Base-by-base conservation (phyloP, 2,888 invertebrate species). In the Pyrochroa serraticornis region DNA sequence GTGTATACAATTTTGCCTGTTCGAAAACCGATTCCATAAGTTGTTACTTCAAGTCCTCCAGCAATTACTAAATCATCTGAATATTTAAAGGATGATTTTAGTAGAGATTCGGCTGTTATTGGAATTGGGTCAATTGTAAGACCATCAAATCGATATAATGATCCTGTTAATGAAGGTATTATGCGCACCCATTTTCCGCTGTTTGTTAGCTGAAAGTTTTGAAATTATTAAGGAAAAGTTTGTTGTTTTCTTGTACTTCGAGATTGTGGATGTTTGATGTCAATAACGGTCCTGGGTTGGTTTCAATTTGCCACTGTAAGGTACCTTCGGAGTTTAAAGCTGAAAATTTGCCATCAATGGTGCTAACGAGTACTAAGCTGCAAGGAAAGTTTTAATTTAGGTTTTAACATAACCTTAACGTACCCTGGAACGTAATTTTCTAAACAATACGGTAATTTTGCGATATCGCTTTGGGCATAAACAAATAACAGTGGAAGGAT, bases 151-250 rank as follows among this genome's bases (percentile, higher is more conserved):
- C 93, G 92, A 81, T 95, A 98, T 44, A 98, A 83, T 2, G 90
- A 88, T 1, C 98, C 98, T 71, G 90, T 91, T 7, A 98, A 82
- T 0, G 97, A 95, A 1, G 97, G 98, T 71, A 98, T 95, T 74
- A 97, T 85, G 43, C 93, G 85, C 10, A 94, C 87, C 86, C 89
- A 90, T 76, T 93, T 90, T 1, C 93, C 95, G 74, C 91, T 89
- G 52, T 90, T 89, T 34, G 89, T 90, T 37, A 94, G 79, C 91
- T 92, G 73, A 41, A 80, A 75, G 61, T 67, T 22, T 22, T 22
- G 22, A 22, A 22, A 22, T 22, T 22, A 22, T 22, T 22, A 22
- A 22, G 5, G 22, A 22, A 56, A 63, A 62, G 3, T 14, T 41
- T 37, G 13, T 8, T 35, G 39, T 33, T 31, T 46, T 31, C 43